Percentiles rank a stretch among this genome's conserved stretches.
Conservation (phyloP, 1,140 invertebrate genomes). For the Heliconius nattereri region DNA sequence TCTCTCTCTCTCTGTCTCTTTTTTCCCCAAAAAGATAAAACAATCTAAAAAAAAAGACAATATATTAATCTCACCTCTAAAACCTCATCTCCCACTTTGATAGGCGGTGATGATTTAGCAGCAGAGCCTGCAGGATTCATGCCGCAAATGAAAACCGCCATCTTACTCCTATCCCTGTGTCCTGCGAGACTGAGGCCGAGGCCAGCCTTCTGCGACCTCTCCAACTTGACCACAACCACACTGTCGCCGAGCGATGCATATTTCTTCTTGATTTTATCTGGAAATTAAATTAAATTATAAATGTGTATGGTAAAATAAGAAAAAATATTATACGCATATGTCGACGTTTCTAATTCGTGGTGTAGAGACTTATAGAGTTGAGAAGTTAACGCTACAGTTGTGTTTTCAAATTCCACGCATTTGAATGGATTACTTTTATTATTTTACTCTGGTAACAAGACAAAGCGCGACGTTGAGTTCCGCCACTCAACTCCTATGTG, state of each 20-base stretch:
- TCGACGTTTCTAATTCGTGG: no score
- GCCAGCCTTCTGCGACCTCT: slow-evolving; percentile 82
- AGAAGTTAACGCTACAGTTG: no score
- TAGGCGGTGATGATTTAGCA: slow-evolving; percentile 85
- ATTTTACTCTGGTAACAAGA: no score
- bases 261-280: slow-evolving; percentile 95
- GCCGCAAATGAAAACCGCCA: slow-evolving; percentile 98
- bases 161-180: slow-evolving; percentile 95
- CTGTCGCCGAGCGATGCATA: slow-evolving; percentile 89
- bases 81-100: slow-evolving; percentile 97
- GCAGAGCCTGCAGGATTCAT: slow-evolving; percentile 94
- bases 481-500: no score
- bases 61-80: slow-evolving; percentile 54
- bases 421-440: no score
- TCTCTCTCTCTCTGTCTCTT: no score
- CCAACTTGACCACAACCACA: slow-evolving; percentile 88
- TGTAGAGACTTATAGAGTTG: no score
- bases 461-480: no score
- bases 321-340: no score
- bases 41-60: neutral
- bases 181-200: slow-evolving; percentile 96
- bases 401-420: no score
- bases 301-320: neutral
- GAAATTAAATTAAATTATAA: slow-evolving; percentile 32
- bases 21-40: no score